Base-by-base conservation (phyloP, 35 echinoderm and acorn worm species). In the Amphiura filiformis region DNA sequence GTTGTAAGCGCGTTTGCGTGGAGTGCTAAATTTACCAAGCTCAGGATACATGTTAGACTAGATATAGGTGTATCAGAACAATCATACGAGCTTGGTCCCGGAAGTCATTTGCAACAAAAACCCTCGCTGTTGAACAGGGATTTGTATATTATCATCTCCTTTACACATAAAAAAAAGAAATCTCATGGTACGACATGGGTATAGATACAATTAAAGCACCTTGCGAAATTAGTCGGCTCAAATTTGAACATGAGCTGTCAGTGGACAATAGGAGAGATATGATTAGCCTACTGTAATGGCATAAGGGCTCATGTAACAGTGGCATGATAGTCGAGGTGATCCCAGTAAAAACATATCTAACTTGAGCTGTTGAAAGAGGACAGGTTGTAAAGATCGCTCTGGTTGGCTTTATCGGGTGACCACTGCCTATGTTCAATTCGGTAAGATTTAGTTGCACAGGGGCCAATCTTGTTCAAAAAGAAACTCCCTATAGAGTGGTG, bases 231-330 rank as follows among this genome's bases (percentile, higher is more conserved):
- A 70, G 61, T 3, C 61, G 28, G 61, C 61, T 70, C 61, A 70
- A 70, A n/a, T 70, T 70, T 70, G 15, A 70, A 70, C 61, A n/a
- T 70, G 61, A 70, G 61, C 7, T 23, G 28, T 3, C 1, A 70
- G 28, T 70, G 61, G 61, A 70, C 61, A 70, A 70, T 26, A 23
- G 26, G 61, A 70, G 61, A 70, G 61, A 70, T 70, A 13, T 70
- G 61, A 70, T 70, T 70, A 70, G 61, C 26, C 7, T 26, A 3
- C 61, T 26, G 61, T 70, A 70, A 70, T 70, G 26, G 61, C 61
- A 70, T 70, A 26, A 30, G 15, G 61, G 61, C 61, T 70, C 61
- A 70, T 70, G 61, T 70, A 70, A 70, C 61, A 70, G 61, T 47
- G 41, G 41, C 41, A 4, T 4, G 41, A 13, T 70, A 70, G 7